Evolutionary conservation across 2,113 vertebrate species (phyloP), one percentile per base, ranked within the genome.

Genomic region (Calcarius ornatus): DNA sequence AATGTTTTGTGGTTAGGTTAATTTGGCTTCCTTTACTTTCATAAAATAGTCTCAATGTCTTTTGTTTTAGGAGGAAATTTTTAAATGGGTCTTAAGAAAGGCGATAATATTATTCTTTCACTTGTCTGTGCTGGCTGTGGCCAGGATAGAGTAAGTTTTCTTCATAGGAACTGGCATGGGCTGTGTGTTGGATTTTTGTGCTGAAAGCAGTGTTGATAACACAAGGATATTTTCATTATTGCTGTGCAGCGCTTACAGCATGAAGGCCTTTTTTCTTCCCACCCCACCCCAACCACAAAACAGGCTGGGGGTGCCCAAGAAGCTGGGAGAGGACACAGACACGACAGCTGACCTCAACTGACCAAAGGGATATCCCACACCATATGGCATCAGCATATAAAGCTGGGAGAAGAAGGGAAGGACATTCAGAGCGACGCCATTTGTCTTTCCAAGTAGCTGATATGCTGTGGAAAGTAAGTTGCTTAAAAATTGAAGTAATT

Each of bases 231-330:
- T 79, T 66, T 73, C 31, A 16, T 40, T 60, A 42, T 5, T 54
- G 18, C 17, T 40, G 30, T 40, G 14, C 8, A 71, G 14, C 0
- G 0, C 45, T 79, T 35, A 40, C 3, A 54, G 8, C 2, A 3
- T 14, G 15, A 37, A 68, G 19, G 12, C 5, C 5, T 31, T 48
- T 59, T 42, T 16, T 60, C 9, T 47, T 48, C 53, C 47, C 31
- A 19, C 27, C 4, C 15, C 15, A 45, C 15, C 21, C 2, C 18
- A 61, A 24, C 9, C 60, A 54, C 18, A 6, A 53, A 60, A 31
- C 8, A 37, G n/a, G 7, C 12, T 40, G 13, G 8, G 28, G 11
- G 3, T 53, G 57, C 25, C 35, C 25, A 33, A 60, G 25, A 60
- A 85, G 15, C 0, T 86, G 60, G 16, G 59, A 65, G 18, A 59